Evolutionary conservation across 2,797 vertebrate genomes (phyloP), one percentile per base, ranked within the genome.

Genomic region (Lepus townsendii): DNA sequence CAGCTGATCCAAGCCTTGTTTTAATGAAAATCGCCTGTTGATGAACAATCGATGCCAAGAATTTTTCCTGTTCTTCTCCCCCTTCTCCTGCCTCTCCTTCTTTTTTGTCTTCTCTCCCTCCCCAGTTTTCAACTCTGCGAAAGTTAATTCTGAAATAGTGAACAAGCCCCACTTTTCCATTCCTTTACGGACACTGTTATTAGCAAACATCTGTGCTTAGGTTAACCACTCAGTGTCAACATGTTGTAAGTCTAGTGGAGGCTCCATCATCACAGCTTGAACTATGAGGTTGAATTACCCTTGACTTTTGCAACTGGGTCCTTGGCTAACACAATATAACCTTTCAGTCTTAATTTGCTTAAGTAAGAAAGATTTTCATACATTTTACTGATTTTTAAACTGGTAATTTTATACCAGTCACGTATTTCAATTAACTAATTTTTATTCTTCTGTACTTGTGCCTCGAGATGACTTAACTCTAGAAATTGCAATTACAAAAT

Each of bases 11-110:
- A 97, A 98, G 97, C 97, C 97, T 93, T 96, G 13, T n/a, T 95
- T 97, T 98, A 98, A 98, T 98, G 87, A 79, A 97, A 98, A 98
- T 98, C 97, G 93, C 96, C 98, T 98, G 97, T 97, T 90, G 84
- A 88, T 96, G 96, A 97, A 97, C 96, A 95, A 94, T 96, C 93
- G 96, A 97, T 95, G 95, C 82, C 90, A 96, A 97, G 96, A 84
- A 92, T 63, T 91, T 82, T 92, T 88, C 85, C n/a, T 89, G 65
- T 52, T 65, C 57, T 90, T 72, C 30, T 78, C 47, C 50, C 71
- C 13, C 19, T 30, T 32, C 62, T 86, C 38, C 63, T 92, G 32
- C 79, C 93, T 35, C 65, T 62, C 32, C 30, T 93, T 57, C 10
- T 84, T 30, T 47, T 47, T 47, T 8, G 42, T 47, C 52, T 89